Evolutionary conservation across 1,140 invertebrate species (phyloP).

Genomic region (Solen grandis): DNA sequence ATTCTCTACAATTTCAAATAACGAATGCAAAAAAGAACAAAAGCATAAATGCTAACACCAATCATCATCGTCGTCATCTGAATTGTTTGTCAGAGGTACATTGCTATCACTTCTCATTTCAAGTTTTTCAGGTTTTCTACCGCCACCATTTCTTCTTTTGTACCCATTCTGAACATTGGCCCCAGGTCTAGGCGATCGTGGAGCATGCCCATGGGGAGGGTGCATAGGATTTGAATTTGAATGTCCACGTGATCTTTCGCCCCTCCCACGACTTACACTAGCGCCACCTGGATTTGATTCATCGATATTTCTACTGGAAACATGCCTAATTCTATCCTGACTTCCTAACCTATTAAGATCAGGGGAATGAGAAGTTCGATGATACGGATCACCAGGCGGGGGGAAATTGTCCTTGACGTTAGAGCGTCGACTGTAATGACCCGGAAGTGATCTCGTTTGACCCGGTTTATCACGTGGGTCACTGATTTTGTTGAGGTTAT

Average conservation of each 20-base stretch:
- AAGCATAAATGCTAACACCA: too few relatives aligned
- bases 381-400: slow-evolving; percentile 34
- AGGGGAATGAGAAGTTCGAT: slow-evolving; percentile 48
- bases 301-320: slow-evolving; percentile 31
- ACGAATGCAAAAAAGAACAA: too few relatives aligned
- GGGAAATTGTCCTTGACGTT: slow-evolving; percentile 27
- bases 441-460: slow-evolving; percentile 48
- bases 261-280: slow-evolving; percentile 24
- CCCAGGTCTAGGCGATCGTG: slow-evolving; percentile 1
- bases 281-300: not conserved
- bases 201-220: slow-evolving; percentile 35
- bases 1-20: too few relatives aligned
- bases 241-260: slow-evolving; percentile 20
- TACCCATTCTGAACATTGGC: slow-evolving; percentile 72
- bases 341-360: slow-evolving; percentile 51
- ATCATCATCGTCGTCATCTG: slow-evolving; percentile 74
- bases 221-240: slow-evolving; percentile 34
- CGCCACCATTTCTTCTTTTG: slow-evolving; percentile 68
- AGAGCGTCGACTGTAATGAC: slow-evolving; percentile 56
- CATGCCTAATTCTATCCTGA: slow-evolving; percentile 56
- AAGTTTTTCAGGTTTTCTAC: slow-evolving; percentile 71
- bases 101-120: slow-evolving; percentile 76
- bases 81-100: slow-evolving; percentile 72
- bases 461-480: slow-evolving; percentile 52
- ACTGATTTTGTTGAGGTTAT: slow-evolving; percentile 75